A percentile compares a stretch with the other conserved stretches of the same genome.
Evolutionary conservation across 2,888 invertebrate genomes (phyloP).

Genomic region (Athalia circularis): DNA sequence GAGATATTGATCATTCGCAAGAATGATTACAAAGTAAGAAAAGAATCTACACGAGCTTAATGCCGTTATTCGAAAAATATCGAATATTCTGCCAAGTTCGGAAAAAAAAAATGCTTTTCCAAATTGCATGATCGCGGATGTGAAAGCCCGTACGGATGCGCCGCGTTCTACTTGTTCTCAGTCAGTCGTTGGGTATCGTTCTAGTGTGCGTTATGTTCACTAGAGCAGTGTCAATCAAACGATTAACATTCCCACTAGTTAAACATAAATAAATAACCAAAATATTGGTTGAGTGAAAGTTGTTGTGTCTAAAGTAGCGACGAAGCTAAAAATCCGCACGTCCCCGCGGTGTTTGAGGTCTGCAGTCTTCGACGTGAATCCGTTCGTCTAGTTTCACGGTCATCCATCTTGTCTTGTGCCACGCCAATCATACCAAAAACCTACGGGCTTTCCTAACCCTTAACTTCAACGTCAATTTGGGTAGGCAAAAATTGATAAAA

Average conservation of each 20-base stretch:
- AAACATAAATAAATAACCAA: not conserved
- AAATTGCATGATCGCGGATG: not conserved
- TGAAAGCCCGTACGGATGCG: constrained; percentile 40
- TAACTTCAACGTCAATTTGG: not conserved
- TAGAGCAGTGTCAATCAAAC: constrained; percentile 7
- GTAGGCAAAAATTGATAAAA: not conserved
- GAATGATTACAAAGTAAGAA: too few species aligned
- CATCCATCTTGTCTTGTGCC: constrained; percentile 68
- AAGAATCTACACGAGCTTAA: too few species aligned
- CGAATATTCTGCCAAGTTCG: too few species aligned
- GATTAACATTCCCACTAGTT: not conserved
- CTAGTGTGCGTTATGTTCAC: constrained; percentile 29
- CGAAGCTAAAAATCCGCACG: not conserved
- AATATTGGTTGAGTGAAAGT: constrained; percentile 6
- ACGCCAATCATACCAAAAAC: constrained; percentile 68
- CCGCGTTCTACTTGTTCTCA: constrained; percentile 28
- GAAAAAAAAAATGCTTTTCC: too few species aligned
- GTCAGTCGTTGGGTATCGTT: constrained; percentile 33
- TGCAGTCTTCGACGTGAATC: constrained; percentile 62
- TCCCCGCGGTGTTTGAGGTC: constrained; percentile 10
- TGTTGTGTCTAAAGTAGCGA: not conserved
- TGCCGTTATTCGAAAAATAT: too few species aligned
- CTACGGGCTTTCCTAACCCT: constrained; percentile 24
- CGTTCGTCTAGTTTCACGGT: constrained; percentile 70
- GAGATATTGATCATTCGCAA: too few species aligned